Base-by-base conservation (phyloP, 2,797 vertebrate species). In the Valencia hispanica region DNA sequence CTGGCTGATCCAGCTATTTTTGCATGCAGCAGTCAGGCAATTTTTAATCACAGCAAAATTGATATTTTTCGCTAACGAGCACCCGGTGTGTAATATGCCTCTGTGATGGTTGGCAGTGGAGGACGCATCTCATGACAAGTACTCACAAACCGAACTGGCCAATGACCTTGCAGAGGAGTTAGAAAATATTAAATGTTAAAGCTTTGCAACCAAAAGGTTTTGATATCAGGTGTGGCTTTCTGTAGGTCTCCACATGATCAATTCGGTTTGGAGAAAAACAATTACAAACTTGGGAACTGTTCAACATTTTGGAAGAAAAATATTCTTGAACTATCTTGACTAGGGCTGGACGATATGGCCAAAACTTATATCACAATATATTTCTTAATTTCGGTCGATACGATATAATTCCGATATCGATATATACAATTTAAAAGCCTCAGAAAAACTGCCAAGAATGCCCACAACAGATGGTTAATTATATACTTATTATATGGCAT, bases 1-100 rank as follows among this genome's bases (percentile, higher is more conserved):
- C 77, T 17, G 45, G 87, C 85, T 92, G 90, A 91, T 88, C 80
- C 77, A 70, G 89, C 86, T 80, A 79, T 88, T 90, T 75, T 88
- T 57, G 61, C 79, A 79, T 72, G 78, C 83, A 55, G 81, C 77
- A 74, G 51, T 79, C 68, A 15, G 81, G 75, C 61, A 15, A 6
- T 78, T 86, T 80, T 75, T 79, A 86, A 89, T 88, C 84, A 39
- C 72, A 73, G 83, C 83, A 78, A 85, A 87, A 86, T 79, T 75
- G 78, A 87, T 78, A 84, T 45, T 79, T 78, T 82, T 85, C 74
- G 50, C 77, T 86, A 81, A 81, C 14, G 9, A 74, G 57, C 7
- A 7, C 47, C 20, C 57, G 65, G 45, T 61, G 73, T 63, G n/a
- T 70, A 36, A 82, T 78, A 34, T 11, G 48, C 57, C 32, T 55